A percentile compares a stretch with the other conserved stretches of the same genome.
Evolutionary conservation across 53 echinoderm and acorn worm species (phyloP).

Genomic region (Paracentrotus lividus): DNA sequence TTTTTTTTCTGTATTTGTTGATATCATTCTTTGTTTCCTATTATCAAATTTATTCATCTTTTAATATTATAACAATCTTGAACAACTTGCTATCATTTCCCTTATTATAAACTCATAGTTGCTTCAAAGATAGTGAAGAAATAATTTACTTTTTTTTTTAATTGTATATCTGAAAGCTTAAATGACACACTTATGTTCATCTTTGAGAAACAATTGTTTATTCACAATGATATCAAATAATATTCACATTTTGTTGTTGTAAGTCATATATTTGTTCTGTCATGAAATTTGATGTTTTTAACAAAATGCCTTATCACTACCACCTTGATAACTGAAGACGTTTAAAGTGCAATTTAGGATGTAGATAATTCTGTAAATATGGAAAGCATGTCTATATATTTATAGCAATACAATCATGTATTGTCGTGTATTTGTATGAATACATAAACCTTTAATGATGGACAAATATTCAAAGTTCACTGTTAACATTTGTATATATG

Average conservation of each 20-base stretch:
- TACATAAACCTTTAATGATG: background rate
- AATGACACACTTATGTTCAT: background rate
- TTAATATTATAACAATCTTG: too few relatives aligned
- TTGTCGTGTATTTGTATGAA: background rate
- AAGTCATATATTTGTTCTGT: background rate
- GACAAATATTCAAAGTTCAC: background rate
- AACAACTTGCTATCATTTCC: too few relatives aligned
- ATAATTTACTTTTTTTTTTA: background rate
- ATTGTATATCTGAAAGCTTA: background rate
- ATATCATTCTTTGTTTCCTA: background rate
- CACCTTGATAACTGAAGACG: conserved; percentile 33
- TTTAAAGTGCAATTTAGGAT: conserved; percentile 50
- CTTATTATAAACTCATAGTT: too few relatives aligned
- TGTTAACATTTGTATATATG: background rate
- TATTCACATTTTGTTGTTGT: too few relatives aligned
- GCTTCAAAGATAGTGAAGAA: background rate
- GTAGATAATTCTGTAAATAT: background rate
- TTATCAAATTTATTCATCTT: background rate
- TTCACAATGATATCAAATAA: too few relatives aligned
- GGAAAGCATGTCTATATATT: conserved; percentile 4
- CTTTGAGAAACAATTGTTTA: too few relatives aligned
- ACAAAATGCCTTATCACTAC: conserved; percentile 46
- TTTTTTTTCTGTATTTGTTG: background rate
- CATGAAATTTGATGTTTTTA: background rate
- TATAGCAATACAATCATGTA: conserved; percentile 57